phyloP scores from a whole-genome alignment of 2,888 invertebrate species.

The Pyralis farinalis region DNA sequence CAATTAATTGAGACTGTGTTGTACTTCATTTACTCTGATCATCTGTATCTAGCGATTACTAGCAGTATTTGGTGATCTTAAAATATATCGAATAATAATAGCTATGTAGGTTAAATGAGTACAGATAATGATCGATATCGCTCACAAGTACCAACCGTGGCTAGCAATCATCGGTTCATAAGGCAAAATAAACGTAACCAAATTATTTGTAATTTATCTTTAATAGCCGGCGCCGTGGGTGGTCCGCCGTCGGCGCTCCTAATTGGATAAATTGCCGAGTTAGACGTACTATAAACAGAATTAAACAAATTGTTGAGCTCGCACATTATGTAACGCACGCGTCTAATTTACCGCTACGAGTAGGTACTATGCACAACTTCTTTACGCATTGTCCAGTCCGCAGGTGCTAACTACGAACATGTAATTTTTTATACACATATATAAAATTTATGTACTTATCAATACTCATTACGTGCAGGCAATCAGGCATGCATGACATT shows the following conservation, averaged over 20 bases:
- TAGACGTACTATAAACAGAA: constrained; percentile 74
- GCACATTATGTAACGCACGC: constrained; percentile 42
- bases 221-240: constrained; percentile 72
- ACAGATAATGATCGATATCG: constrained; percentile 6
- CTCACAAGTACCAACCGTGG: neutral
- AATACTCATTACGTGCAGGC: too few relatives aligned
- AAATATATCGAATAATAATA: neutral
- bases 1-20: constrained; percentile 3
- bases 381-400: too few relatives aligned
- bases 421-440: too few relatives aligned
- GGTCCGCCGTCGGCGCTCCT: constrained; percentile 55
- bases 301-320: constrained; percentile 67
- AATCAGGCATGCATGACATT: too few relatives aligned
- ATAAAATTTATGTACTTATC: too few relatives aligned
- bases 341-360: neutral
- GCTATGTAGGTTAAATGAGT: constrained; percentile 1
- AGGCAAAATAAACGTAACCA: constrained; percentile 61
- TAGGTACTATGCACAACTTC: neutral
- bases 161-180: constrained; percentile 24
- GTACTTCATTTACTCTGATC: neutral
- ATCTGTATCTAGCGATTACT: neutral
- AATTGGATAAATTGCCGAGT: constrained; percentile 77
- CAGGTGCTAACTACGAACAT: too few relatives aligned
- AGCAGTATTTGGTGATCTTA: neutral
- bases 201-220: constrained; percentile 78